A percentile compares a stretch with the other conserved stretches of the same genome.
Evolutionary conservation across 2,113 vertebrate species (phyloP).

Genomic region (Lasiurus cinereus): DNA sequence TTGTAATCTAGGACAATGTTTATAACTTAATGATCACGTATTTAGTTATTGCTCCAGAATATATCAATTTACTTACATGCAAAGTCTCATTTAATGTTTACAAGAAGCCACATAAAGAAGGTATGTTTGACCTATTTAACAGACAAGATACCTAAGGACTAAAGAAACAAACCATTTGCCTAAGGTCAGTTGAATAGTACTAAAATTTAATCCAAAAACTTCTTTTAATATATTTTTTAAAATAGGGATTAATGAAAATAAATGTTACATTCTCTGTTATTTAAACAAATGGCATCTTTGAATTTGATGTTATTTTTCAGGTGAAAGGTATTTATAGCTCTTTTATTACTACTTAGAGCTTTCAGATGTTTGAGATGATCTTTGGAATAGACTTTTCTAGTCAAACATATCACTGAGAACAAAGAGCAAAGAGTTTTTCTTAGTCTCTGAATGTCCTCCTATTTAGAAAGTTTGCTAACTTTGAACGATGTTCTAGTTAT

Average conservation of each 20-base stretch:
- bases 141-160: neutral
- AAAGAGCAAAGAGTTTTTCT: neutral
- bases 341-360: conserved; percentile 67
- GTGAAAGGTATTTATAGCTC: conserved; percentile 69
- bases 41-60: neutral
- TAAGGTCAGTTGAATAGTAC: neutral
- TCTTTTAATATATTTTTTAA: neutral
- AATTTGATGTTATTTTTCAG: conserved; percentile 76
- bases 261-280: conserved; percentile 18
- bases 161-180: neutral
- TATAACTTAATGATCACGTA: neutral
- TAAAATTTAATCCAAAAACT: neutral
- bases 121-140: neutral
- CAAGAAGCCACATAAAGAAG: neutral
- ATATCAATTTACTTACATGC: neutral
- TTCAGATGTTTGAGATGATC: conserved; percentile 76
- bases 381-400: conserved; percentile 69
- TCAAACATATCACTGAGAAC: neutral
- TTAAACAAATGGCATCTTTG: conserved; percentile 54
- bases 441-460: neutral
- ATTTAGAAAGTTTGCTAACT: neutral
- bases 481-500: neutral
- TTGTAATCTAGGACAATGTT: neutral
- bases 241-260: conserved; percentile 36
- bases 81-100: neutral